Conservation (phyloP, 2,113 vertebrate species). For the Syngnathus typhle region DNA sequence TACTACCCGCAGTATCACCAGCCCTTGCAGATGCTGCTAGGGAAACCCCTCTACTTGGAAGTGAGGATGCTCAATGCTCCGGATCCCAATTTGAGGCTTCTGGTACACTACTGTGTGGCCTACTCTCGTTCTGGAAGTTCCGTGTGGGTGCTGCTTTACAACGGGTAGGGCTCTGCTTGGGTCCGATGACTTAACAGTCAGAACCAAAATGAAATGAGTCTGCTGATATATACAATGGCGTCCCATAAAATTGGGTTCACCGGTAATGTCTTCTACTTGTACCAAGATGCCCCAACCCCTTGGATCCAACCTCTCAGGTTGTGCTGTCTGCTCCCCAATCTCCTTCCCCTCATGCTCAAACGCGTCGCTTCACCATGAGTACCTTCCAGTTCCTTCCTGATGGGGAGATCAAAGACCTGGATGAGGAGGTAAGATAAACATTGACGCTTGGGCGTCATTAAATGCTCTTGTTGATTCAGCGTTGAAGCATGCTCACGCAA, state of each 20-base stretch:
- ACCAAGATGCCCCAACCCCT: constrained; percentile 68
- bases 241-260: background rate
- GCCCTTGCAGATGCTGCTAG: constrained; percentile 67
- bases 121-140: constrained; percentile 71
- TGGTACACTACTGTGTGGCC: constrained; percentile 74
- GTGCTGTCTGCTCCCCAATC: constrained; percentile 25
- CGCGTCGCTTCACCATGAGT: constrained; percentile 65
- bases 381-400: constrained; percentile 71
- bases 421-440: constrained; percentile 60
- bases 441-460: background rate
- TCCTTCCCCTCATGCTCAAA: constrained; percentile 44
- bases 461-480: background rate
- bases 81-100: constrained; percentile 62
- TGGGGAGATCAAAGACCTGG: constrained; percentile 27
- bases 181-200: background rate
- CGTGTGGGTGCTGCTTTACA: constrained; percentile 72
- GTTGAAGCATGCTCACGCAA: background rate
- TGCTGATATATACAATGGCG: background rate
- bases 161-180: constrained; percentile 54
- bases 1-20: constrained; percentile 72
- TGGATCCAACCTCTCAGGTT: constrained; percentile 50
- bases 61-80: constrained; percentile 67
- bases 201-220: background rate
- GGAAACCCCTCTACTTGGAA: constrained; percentile 70
- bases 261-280: background rate